These are phyloP conservation scores for Nipponia nippon DNA, from an alignment of 2,113 vertebrate species.

Conservation along the genomic window DNA sequence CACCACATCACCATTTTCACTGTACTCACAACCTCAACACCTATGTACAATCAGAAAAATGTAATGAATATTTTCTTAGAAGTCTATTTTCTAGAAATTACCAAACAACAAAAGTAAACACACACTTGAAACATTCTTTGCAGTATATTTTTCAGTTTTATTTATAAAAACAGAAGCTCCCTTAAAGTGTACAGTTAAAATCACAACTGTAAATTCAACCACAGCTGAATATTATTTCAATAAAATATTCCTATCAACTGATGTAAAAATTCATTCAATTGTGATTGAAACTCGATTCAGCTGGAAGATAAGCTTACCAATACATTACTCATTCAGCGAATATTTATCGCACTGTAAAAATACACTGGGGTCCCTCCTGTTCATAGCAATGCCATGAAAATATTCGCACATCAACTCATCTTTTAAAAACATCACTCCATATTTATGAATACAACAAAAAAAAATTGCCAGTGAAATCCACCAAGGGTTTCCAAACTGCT, in stretches of 20 bases:
- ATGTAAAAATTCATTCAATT: constrained; percentile 14
- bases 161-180: constrained; percentile 57
- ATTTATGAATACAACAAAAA: background rate
- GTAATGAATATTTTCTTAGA: background rate
- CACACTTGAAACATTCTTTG: background rate
- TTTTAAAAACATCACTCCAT: background rate
- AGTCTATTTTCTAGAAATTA: background rate
- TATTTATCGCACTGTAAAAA: constrained; percentile 15
- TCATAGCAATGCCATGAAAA: constrained; percentile 22
- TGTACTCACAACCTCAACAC: background rate
- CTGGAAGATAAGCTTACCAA: background rate
- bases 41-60: background rate
- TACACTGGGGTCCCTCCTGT: constrained; percentile 9
- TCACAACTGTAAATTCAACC: constrained; percentile 26
- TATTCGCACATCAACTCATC: background rate
- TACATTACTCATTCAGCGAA: background rate
- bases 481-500: background rate
- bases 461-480: background rate
- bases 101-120: background rate
- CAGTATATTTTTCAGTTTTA: constrained; percentile 32
- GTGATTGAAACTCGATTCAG: background rate
- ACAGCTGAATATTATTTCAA: constrained; percentile 12
- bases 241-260: background rate
- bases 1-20: background rate
- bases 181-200: constrained; percentile 56